phyloP scores from a whole-genome alignment of 1,140 invertebrate genomes.

The Tenebrio molitor region DNA sequence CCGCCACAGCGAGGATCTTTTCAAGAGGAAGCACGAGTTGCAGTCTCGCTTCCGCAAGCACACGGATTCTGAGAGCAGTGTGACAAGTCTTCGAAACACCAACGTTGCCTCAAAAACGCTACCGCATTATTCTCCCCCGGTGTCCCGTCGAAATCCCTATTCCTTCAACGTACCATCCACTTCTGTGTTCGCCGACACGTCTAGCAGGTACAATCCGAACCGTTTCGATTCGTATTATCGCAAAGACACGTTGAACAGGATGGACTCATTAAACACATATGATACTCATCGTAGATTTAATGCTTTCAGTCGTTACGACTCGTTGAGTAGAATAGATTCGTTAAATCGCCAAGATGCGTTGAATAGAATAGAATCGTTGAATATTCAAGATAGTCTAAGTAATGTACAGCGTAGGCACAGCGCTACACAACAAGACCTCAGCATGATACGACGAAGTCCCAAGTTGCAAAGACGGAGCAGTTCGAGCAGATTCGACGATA shows the following conservation, averaged over 20 bases:
- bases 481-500: constrained; percentile 65
- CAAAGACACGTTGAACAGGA: constrained; percentile 55
- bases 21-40: constrained; percentile 66
- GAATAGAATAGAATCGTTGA: constrained; percentile 61
- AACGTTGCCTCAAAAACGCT: constrained; percentile 58
- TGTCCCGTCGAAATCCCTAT: constrained; percentile 57
- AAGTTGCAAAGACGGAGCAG: constrained; percentile 62
- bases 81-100: constrained; percentile 55
- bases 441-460: constrained; percentile 58
- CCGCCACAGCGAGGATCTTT: constrained; percentile 68
- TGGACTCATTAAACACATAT: constrained; percentile 61
- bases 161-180: constrained; percentile 62
- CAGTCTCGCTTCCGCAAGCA: constrained; percentile 68
- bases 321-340: constrained; percentile 64
- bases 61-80: constrained; percentile 60
- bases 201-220: constrained; percentile 40
- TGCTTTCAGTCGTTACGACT: constrained; percentile 63
- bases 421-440: constrained; percentile 64
- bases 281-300: constrained; percentile 53
- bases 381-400: constrained; percentile 56
- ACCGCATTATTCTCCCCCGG: constrained; percentile 62
- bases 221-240: constrained; percentile 60
- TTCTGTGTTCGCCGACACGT: constrained; percentile 60
- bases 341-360: constrained; percentile 59
- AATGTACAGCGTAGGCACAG: constrained; percentile 61